Evolutionary conservation across 2,797 vertebrate genomes (phyloP).

Genomic region (Pseudotriccus pelzelni): DNA sequence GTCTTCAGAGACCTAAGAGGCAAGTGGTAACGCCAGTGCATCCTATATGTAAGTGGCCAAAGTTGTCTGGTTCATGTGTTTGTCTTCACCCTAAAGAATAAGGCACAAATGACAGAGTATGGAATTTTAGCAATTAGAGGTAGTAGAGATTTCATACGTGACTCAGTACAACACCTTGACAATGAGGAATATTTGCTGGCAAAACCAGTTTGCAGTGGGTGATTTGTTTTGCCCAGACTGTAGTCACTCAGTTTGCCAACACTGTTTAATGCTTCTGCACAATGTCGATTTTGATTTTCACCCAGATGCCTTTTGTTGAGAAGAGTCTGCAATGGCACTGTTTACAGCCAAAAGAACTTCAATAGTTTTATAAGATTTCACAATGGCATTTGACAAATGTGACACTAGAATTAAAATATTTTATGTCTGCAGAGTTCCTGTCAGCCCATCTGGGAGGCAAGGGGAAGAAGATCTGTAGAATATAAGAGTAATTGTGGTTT

Average conservation of each 20-base stretch:
- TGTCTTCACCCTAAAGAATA: neutral
- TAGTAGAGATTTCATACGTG: neutral
- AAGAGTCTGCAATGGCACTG: neutral
- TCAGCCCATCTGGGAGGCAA: neutral
- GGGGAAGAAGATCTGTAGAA: neutral
- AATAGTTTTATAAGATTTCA: neutral
- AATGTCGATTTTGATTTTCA: neutral
- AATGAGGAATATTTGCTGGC: neutral
- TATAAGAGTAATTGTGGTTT: neutral
- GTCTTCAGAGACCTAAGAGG: neutral
- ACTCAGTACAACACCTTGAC: neutral
- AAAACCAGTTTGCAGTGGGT: neutral
- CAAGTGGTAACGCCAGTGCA: neutral
- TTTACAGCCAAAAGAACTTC: neutral
- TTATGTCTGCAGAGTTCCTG: neutral
- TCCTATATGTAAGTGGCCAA: neutral
- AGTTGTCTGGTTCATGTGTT: neutral
- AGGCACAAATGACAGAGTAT: neutral
- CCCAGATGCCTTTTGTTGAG: neutral
- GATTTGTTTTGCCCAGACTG: neutral
- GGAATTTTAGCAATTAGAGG: neutral
- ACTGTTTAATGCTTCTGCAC: neutral
- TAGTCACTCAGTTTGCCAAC: neutral
- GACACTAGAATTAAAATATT: neutral
- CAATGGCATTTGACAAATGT: neutral